phyloP scores from a whole-genome alignment of 2,113 vertebrate genomes.

The Indicator maculatus region DNA sequence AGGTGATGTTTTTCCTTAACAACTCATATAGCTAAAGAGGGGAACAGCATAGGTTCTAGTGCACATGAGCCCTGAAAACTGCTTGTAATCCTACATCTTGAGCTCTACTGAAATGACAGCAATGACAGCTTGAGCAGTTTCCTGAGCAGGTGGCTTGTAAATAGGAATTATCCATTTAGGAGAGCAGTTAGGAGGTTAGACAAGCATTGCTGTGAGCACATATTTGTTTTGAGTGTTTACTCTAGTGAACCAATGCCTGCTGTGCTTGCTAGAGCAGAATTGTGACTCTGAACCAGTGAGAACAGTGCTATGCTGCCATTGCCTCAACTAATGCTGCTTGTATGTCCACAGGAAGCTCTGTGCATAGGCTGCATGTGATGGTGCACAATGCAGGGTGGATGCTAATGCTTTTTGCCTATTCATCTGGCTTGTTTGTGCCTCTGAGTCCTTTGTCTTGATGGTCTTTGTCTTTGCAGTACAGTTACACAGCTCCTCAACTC shows the following conservation, averaged over 20 bases:
- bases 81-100: neutral
- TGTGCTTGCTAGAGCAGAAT: neutral
- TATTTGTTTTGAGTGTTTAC: neutral
- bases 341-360: neutral
- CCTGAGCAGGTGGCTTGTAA: neutral
- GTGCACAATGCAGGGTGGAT: neutral
- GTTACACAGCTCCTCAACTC: conserved; percentile 82
- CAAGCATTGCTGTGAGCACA: neutral
- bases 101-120: neutral
- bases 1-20: neutral
- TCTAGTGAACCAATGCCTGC: neutral
- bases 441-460: neutral
- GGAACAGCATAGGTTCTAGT: neutral
- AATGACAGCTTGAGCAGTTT: neutral
- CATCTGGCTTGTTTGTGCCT: neutral
- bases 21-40: neutral
- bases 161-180: neutral
- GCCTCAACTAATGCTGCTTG: neutral
- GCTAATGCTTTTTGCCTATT: neutral
- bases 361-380: neutral
- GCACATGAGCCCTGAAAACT: neutral
- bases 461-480: conserved; percentile 80
- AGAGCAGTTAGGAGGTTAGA: neutral
- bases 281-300: neutral
- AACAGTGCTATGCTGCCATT: neutral